A percentile compares a stretch with the other conserved stretches of the same genome.
These are phyloP conservation scores for Climacteris rufus DNA, from an alignment of 2,113 vertebrate species.

Conservation along the genomic window DNA sequence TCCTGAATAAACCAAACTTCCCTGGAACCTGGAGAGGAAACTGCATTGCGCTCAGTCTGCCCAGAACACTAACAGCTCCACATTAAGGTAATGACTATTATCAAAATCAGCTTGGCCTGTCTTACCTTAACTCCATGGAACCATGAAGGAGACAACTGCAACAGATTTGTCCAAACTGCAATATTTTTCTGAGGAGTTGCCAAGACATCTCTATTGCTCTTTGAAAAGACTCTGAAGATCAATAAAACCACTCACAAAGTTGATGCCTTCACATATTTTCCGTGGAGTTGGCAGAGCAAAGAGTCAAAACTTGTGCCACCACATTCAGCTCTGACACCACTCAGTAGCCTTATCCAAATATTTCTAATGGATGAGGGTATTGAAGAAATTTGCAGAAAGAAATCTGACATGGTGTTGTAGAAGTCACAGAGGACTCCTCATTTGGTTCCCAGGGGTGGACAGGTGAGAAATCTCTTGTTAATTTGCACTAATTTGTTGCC, in stretches of 20 bases:
- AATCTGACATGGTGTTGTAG: neutral
- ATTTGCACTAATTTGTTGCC: neutral
- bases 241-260: conserved; percentile 22
- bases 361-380: neutral
- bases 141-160: neutral
- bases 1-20: neutral
- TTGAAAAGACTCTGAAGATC: conserved; percentile 3
- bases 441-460: neutral
- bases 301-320: neutral
- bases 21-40: neutral
- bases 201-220: neutral
- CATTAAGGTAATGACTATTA: neutral
- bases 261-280: neutral
- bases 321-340: neutral
- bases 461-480: neutral
- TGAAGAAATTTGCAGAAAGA: neutral
- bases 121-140: neutral
- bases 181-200: neutral
- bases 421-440: neutral
- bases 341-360: neutral
- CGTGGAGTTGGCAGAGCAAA: neutral
- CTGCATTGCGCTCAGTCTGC: neutral
- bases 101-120: neutral
- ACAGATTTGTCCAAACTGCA: neutral
- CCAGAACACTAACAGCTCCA: neutral